Evolutionary conservation across 2,888 invertebrate species (phyloP).

Genomic region (Muschampia plurimacula): DNA sequence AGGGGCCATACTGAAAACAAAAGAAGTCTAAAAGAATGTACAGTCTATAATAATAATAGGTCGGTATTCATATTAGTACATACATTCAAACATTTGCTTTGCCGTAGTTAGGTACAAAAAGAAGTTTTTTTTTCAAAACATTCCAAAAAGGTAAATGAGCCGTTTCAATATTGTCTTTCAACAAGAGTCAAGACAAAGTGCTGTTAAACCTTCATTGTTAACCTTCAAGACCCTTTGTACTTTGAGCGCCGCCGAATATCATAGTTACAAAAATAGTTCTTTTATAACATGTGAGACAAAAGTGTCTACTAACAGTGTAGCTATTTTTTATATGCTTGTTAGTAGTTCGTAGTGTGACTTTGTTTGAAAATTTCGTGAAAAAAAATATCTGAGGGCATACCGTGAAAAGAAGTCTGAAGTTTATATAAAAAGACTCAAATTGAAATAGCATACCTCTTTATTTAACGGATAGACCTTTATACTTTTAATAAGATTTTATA

Average conservation of each 20-base stretch:
- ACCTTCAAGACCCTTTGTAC: not conserved
- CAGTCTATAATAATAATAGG: no score
- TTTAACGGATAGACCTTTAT: no score
- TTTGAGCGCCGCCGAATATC: not conserved
- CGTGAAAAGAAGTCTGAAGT: no score
- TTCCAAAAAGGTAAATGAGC: not conserved
- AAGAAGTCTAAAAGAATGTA: no score
- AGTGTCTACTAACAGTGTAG: not conserved
- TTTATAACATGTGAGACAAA: not conserved
- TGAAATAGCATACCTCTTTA: no score
- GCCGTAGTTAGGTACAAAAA: not conserved
- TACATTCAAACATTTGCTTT: no score
- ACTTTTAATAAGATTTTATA: no score
- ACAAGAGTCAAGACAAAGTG: constrained; percentile 5
- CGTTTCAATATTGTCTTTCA: not conserved
- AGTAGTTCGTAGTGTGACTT: not conserved
- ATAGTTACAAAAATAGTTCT: not conserved
- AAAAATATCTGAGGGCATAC: no score
- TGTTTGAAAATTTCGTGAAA: not conserved
- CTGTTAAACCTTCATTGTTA: constrained; percentile 6
- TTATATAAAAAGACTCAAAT: no score
- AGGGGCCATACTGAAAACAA: no score
- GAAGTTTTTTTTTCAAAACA: not conserved
- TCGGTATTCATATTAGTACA: no score
- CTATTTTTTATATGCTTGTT: not conserved